Conservation (phyloP, 2,888 invertebrate species). For the Cecidostiba fungosa region DNA sequence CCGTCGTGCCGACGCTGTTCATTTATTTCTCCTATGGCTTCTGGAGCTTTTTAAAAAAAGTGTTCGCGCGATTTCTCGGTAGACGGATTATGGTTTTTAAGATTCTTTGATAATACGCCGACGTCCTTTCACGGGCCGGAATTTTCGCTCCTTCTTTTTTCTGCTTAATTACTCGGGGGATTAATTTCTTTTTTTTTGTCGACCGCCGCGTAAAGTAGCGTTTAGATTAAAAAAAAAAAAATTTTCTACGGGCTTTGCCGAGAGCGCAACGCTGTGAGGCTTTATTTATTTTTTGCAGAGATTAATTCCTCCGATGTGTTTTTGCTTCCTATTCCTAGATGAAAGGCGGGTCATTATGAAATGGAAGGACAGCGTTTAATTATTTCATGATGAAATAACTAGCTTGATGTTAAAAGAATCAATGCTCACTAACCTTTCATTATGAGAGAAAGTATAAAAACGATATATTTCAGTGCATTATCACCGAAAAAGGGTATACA, state of each 20-base stretch:
- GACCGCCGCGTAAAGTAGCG: neutral
- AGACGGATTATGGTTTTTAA: constrained; percentile 52
- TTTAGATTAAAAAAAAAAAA: constrained; percentile 40
- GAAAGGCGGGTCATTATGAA: too few species aligned
- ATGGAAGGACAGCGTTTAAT: too few species aligned
- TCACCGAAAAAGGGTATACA: too few species aligned
- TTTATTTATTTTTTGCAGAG: neutral
- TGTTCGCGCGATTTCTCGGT: constrained; percentile 48
- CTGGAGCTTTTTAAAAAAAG: neutral
- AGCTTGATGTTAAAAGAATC: too few species aligned
- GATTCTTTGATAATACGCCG: constrained; percentile 42
- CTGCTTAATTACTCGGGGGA: constrained; percentile 33
- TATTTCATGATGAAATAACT: too few species aligned
- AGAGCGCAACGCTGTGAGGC: neutral
- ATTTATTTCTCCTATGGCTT: constrained; percentile 25
- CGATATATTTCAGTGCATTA: too few species aligned
- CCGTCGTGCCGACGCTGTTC: constrained; percentile 24
- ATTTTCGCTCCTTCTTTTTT: constrained; percentile 5
- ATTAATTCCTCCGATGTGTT: constrained; percentile 1
- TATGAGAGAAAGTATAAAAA: too few species aligned
- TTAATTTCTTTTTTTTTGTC: constrained; percentile 23
- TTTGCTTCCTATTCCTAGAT: neutral
- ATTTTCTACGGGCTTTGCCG: constrained; percentile 10
- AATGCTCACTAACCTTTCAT: too few species aligned
- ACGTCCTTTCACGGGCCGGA: neutral